phyloP scores from a whole-genome alignment of 2,797 vertebrate genomes.

The Anableps anableps region DNA sequence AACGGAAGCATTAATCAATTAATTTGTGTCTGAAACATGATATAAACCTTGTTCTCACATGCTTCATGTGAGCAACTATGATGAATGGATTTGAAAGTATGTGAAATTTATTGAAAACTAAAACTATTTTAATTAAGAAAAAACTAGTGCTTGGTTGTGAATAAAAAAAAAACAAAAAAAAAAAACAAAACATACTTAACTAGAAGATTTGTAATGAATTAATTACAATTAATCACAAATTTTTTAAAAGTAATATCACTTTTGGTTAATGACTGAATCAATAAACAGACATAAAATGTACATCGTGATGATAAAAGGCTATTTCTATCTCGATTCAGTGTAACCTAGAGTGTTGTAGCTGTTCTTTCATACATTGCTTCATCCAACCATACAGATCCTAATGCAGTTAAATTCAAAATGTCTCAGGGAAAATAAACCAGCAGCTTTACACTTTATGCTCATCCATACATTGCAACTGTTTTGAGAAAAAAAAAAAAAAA shows the following conservation, averaged over 20 bases:
- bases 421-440: neutral
- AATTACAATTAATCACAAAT: too few species aligned
- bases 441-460: neutral
- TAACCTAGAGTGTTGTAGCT: neutral
- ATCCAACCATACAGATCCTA: neutral
- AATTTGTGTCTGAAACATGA: neutral
- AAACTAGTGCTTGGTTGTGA: too few species aligned
- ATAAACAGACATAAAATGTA: too few species aligned
- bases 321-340: neutral
- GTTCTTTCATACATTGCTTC: neutral
- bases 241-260: neutral
- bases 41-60: neutral
- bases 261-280: too few species aligned
- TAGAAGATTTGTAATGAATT: too few species aligned
- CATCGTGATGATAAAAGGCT: neutral
- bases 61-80: neutral
- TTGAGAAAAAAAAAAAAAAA: neutral
- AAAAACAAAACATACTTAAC: too few species aligned
- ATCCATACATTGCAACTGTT: too few species aligned
- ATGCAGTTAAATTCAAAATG: neutral
- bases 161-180: too few species aligned
- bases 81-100: neutral
- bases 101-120: neutral
- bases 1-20: neutral
- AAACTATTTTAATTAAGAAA: neutral